Evolutionary conservation across 1,140 invertebrate species (phyloP), one percentile per base, ranked within the genome.

Genomic region (Zaprionus camerounensis): DNA sequence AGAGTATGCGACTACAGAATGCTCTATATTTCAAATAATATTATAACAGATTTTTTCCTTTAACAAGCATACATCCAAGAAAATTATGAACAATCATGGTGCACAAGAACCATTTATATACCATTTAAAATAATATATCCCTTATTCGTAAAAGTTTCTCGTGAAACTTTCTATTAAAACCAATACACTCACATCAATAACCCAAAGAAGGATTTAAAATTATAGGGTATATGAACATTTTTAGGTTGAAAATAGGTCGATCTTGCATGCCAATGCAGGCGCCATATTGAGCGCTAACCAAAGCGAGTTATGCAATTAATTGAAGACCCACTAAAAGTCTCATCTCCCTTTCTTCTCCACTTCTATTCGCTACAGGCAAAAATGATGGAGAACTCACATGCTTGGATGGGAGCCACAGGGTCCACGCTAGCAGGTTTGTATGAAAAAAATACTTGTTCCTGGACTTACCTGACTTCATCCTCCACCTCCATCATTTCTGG

Each of bases 381-480:
- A 94, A 95, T 97, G 94, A 94, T 97, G 93, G 97, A 98, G 93
- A 97, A 96, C 67, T 97, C 97, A 84, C 97, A 97, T 93, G 96
- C 96, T 93, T 97, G 97, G 97, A 95, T 97, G 93, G 96, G 97
- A 72, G 96, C 96, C 82, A 88, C 96, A 64, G 96, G 96, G 65
- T 97, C 97, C 65, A 96, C 97, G 91, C 95, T 97, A 94, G 96
- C 97, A 95, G 97, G 97, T 97, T 96, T 96, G 96, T 96, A 34
- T 17, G 11, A n/a, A 6, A 17, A 6, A 51, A 22, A 22, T n/a
- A 58, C 26, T 76, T 46, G 53, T 7, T 22, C 9, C 9, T 55
- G 28, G 22, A 51, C 53, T 69, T 28, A 57, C 36, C 46, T 9
- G n/a, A 58, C 28, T 57, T 26, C 24, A 58, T 44, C 22, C 76